Evolutionary conservation across 2,888 invertebrate species (phyloP).

Genomic region (Hydraecia micacea): DNA sequence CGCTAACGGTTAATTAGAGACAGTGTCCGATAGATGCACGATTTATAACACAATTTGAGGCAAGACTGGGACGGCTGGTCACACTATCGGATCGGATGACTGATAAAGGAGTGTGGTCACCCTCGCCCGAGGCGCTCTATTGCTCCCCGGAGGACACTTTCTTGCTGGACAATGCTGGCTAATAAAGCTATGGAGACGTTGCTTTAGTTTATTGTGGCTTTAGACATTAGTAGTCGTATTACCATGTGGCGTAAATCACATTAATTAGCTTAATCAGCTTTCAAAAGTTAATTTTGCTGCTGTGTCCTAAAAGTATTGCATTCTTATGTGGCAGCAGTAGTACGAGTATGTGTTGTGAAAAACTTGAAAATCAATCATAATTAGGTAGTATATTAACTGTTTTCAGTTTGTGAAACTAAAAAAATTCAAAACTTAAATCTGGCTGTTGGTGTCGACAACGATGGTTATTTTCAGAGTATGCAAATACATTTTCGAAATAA

Average conservation of each 20-base stretch:
- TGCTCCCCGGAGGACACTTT: constrained; percentile 82
- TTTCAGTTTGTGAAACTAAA: background rate
- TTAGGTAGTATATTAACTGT: background rate
- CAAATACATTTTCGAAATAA: background rate
- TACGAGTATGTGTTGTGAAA: background rate
- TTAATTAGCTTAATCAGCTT: constrained; percentile 10
- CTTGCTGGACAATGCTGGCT: constrained; percentile 77
- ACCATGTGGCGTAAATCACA: constrained; percentile 45
- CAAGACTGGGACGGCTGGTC: constrained; percentile 67
- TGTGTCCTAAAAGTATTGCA: background rate
- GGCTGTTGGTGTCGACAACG: background rate
- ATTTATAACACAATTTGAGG: constrained; percentile 78
- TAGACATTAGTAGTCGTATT: constrained; percentile 63
- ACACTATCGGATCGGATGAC: constrained; percentile 84
- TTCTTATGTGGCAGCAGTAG: background rate
- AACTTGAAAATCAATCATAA: background rate
- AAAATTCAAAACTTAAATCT: background rate
- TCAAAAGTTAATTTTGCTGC: background rate
- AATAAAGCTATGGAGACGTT: constrained; percentile 67
- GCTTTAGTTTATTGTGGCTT: constrained; percentile 60
- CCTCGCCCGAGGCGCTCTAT: constrained; percentile 80
- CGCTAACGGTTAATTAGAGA: constrained; percentile 88
- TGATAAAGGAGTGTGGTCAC: constrained; percentile 84
- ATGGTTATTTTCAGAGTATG: background rate
- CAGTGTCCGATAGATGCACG: constrained; percentile 80